Percentiles rank a stretch among this genome's conserved stretches.
These are phyloP conservation scores for Cynodonichthys magdalenae DNA, from an alignment of 2,797 vertebrate genomes.

Conservation along the genomic window DNA sequence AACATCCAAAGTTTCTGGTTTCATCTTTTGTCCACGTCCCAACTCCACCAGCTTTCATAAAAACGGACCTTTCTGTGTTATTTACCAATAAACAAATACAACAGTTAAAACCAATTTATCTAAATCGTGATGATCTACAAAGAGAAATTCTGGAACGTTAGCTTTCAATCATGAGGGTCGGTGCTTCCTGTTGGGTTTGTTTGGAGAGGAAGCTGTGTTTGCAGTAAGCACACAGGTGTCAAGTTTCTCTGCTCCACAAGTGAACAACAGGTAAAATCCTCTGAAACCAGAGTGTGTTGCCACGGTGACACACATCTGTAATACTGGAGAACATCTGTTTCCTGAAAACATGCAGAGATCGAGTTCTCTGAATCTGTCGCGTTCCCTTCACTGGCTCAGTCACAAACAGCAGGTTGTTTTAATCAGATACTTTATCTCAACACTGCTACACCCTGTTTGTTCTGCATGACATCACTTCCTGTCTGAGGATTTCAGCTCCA, in stretches of 20 bases:
- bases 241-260: conserved; percentile 20
- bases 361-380: background rate
- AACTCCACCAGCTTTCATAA: no score
- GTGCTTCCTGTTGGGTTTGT: background rate
- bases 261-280: background rate
- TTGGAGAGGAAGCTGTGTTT: conserved; percentile 26
- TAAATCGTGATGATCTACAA: no score
- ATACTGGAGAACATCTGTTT: background rate
- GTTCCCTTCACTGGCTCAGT: background rate
- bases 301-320: background rate
- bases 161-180: no score
- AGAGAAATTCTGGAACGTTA: no score
- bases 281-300: background rate
- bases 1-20: no score
- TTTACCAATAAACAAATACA: no score
- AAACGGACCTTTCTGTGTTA: no score
- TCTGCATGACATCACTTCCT: background rate
- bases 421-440: background rate
- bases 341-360: background rate
- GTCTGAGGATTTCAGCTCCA: background rate
- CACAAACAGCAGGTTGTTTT: conserved; percentile 2
- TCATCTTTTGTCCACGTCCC: no score
- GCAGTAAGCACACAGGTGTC: conserved; percentile 35
- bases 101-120: no score
- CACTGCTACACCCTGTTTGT: background rate